phyloP scores from a whole-genome alignment of 2,888 invertebrate species.

The Proisotoma minuta region DNA sequence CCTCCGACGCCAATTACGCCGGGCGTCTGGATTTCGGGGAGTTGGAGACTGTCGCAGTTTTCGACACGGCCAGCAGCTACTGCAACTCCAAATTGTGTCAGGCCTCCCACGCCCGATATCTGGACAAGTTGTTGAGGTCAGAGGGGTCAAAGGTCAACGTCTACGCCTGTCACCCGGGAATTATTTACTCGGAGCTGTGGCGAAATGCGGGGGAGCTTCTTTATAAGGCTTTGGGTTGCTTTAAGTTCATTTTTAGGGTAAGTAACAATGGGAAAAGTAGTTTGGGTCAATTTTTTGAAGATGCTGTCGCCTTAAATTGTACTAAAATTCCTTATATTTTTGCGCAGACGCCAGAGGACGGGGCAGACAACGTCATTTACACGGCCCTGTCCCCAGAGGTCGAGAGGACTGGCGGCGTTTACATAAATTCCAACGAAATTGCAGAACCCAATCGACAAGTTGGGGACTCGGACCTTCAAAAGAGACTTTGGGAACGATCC shows the following conservation, averaged over 20 bases:
- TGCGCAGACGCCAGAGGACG: slow-evolving; percentile 67
- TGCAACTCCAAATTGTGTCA: slow-evolving; percentile 81
- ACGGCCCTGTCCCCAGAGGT: slow-evolving; percentile 68
- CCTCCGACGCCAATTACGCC: slow-evolving; percentile 72
- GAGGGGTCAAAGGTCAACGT: slow-evolving; percentile 59
- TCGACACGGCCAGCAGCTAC: slow-evolving; percentile 61
- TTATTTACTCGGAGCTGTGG: slow-evolving; percentile 77
- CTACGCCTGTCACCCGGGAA: slow-evolving; percentile 77
- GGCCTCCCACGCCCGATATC: slow-evolving; percentile 59
- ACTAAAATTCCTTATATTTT: too few species aligned
- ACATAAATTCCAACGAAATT: slow-evolving; percentile 19
- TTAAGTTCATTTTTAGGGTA: too few species aligned
- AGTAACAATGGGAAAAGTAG: too few species aligned
- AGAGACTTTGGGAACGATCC: slow-evolving; percentile 25
- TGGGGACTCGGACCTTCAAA: slow-evolving; percentile 14
- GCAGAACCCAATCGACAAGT: slow-evolving; percentile 16
- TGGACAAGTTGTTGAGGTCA: slow-evolving; percentile 56
- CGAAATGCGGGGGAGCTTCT: too few species aligned
- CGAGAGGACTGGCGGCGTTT: slow-evolving; percentile 48
- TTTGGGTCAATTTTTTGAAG: too few species aligned
- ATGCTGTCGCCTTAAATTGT: too few species aligned
- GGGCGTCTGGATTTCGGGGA: slow-evolving; percentile 54
- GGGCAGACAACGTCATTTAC: slow-evolving; percentile 70
- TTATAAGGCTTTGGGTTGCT: too few species aligned
- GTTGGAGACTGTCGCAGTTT: slow-evolving; percentile 68